Conservation (phyloP, 2,113 vertebrate genomes). For the Motacilla alba region DNA sequence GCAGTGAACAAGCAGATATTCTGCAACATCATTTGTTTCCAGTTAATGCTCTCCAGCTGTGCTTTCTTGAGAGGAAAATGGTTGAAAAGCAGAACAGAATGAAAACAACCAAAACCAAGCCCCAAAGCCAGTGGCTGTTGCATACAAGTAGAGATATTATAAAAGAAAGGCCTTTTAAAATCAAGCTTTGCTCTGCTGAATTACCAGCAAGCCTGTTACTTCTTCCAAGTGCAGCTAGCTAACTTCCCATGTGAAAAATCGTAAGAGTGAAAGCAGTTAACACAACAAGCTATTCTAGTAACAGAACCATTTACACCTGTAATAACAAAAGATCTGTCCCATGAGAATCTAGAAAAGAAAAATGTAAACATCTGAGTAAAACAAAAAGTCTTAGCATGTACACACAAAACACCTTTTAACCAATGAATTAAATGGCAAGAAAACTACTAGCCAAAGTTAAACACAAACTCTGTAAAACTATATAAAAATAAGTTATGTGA, state of each 20-base stretch:
- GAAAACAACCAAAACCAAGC: not conserved
- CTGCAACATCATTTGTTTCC: constrained; percentile 11
- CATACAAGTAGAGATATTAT: not conserved
- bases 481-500: not conserved
- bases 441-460: not conserved
- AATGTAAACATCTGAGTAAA: not conserved
- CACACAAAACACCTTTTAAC: not conserved
- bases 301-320: not conserved
- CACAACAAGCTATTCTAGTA: not conserved
- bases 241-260: not conserved
- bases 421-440: not conserved
- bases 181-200: not conserved
- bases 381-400: not conserved
- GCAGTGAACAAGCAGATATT: constrained; percentile 1
- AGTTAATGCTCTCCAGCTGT: constrained; percentile 16
- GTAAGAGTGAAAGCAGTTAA: not conserved
- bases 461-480: not conserved
- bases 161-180: not conserved
- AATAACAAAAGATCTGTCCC: not conserved
- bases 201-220: not conserved
- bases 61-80: not conserved
- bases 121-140: not conserved
- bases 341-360: not conserved
- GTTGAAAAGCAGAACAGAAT: not conserved
- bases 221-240: not conserved